These are phyloP conservation scores for Picathartes gymnocephalus DNA, from an alignment of 2,113 vertebrate genomes.

Conservation along the genomic window DNA sequence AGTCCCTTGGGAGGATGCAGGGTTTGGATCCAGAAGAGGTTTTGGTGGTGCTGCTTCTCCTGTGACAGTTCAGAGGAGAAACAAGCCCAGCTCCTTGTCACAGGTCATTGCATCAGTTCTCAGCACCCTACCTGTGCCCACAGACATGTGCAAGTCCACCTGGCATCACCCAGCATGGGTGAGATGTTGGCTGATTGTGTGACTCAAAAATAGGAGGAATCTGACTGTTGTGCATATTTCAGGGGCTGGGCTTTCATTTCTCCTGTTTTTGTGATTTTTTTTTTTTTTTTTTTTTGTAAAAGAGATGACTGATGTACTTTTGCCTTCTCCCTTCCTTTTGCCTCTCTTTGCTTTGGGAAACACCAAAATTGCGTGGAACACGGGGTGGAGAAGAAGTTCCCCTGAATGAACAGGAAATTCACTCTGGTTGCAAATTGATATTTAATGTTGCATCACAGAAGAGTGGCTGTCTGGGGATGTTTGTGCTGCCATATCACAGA, in stretches of 20 bases:
- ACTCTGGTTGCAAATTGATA: not conserved
- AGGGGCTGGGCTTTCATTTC: not conserved
- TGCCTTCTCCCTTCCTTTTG: not conserved
- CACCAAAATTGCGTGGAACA: fast-evolving
- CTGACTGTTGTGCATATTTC: not conserved
- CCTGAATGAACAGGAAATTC: not conserved
- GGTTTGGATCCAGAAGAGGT: not conserved
- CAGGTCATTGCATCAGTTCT: not conserved
- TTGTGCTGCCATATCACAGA: not conserved
- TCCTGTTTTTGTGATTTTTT: not conserved
- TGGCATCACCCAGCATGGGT: not conserved
- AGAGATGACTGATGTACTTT: fast-evolving
- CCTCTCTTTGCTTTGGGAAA: not conserved
- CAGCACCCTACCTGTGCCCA: not conserved
- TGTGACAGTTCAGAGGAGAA: not conserved
- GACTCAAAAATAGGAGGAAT: not conserved
- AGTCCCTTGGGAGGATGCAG: not conserved
- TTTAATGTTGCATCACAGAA: not conserved
- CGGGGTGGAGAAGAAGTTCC: not conserved
- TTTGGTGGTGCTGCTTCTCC: not conserved
- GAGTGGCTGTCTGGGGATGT: not conserved
- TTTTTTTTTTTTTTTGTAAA: not conserved
- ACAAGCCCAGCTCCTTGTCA: not conserved
- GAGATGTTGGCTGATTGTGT: not conserved
- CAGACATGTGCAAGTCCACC: not conserved